A percentile compares a stretch with the other conserved stretches of the same genome.
Evolutionary conservation across 2,797 vertebrate genomes (phyloP).

Genomic region (Muscicapa striata): DNA sequence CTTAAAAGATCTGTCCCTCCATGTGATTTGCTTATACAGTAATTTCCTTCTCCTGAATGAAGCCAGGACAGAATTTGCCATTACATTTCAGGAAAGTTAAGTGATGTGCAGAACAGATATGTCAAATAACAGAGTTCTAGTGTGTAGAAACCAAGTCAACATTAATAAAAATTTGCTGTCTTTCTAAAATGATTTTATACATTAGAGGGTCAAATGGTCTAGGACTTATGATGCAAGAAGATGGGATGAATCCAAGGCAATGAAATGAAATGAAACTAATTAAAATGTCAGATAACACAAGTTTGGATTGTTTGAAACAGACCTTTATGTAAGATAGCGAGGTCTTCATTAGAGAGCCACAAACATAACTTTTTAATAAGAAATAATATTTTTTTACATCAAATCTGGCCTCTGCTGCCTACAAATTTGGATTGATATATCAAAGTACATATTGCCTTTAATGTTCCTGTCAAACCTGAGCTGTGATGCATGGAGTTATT

Average conservation of each 20-base stretch:
- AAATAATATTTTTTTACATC: not conserved
- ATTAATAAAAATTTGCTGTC: conserved; percentile 42
- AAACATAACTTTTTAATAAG: not conserved
- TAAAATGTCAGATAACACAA: conserved; percentile 56
- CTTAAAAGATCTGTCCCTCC: not conserved
- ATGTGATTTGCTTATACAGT: not conserved
- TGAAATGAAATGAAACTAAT: conserved; percentile 42
- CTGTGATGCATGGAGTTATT: conserved; percentile 30
- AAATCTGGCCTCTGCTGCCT: conserved; percentile 11
- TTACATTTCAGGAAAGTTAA: not conserved
- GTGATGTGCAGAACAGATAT: not conserved
- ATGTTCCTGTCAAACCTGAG: conserved; percentile 43
- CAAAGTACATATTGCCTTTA: conserved; percentile 19
- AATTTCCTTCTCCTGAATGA: not conserved
- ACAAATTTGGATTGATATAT: conserved; percentile 1
- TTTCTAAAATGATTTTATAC: conserved; percentile 16
- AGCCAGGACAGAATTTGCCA: not conserved
- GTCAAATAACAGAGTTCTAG: not conserved
- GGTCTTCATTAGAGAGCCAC: not conserved
- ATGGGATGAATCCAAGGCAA: conserved; percentile 40
- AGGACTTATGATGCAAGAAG: conserved; percentile 16
- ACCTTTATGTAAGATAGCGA: not conserved
- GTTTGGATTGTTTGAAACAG: conserved; percentile 28
- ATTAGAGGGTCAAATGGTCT: conserved; percentile 4
- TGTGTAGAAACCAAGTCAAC: conserved; percentile 19